Conservation (phyloP, 2,888 invertebrate species). For the Panorpa germanica region DNA sequence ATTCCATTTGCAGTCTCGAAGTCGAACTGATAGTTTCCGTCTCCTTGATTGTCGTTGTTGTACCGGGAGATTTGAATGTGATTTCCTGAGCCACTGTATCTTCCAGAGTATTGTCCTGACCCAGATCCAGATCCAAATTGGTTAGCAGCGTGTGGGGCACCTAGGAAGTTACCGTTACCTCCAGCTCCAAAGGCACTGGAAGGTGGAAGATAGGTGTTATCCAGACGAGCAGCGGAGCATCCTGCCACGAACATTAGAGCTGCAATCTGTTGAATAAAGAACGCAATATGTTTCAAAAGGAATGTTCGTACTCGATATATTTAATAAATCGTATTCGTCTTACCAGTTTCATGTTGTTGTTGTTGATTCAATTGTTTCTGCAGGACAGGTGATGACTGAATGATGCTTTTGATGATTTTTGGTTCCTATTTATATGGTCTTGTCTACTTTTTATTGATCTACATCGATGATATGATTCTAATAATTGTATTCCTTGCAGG, state of each 20-base stretch:
- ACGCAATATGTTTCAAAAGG: no score
- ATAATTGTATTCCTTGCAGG: no score
- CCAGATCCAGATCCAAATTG: not conserved
- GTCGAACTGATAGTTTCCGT: constrained; percentile 42
- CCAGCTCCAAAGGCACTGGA: constrained; percentile 15
- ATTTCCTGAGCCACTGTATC: constrained; percentile 19
- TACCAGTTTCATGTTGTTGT: no score
- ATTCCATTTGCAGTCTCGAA: constrained; percentile 49
- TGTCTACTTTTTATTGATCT: no score
- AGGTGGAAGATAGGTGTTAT: constrained; percentile 19
- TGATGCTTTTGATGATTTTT: no score
- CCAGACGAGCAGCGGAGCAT: constrained; percentile 16
- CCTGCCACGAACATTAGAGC: constrained; percentile 14
- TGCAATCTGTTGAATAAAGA: no score
- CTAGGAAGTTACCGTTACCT: constrained; percentile 14
- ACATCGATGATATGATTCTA: no score
- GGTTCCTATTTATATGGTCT: no score
- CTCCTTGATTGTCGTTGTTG: constrained; percentile 39
- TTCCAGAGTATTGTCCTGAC: not conserved
- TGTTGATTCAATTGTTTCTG: no score
- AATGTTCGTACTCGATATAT: no score
- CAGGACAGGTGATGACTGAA: no score
- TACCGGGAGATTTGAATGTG: constrained; percentile 37
- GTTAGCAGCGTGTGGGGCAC: constrained; percentile 13
- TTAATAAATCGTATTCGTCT: no score